Percentiles rank a stretch among this genome's conserved stretches.
Conservation (phyloP, 2,797 vertebrate genomes). For the Spinibarbus caldwelli region DNA sequence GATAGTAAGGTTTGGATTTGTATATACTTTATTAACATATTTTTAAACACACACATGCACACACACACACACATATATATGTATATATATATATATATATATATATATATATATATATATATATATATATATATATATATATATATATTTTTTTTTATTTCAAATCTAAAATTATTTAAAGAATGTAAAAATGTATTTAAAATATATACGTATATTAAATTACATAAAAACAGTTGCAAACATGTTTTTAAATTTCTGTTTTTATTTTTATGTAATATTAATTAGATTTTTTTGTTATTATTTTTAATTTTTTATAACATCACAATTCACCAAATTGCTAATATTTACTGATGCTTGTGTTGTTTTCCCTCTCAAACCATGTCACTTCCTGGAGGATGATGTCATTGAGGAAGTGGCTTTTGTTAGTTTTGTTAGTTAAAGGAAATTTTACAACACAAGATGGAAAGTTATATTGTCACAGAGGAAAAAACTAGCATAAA, state of each 20-base stretch:
- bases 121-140: too few species aligned
- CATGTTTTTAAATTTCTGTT: not conserved
- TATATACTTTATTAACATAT: too few species aligned
- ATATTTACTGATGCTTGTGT: not conserved
- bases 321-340: not conserved
- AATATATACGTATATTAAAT: too few species aligned
- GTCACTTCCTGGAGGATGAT: constrained; percentile 15
- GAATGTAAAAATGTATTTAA: too few species aligned
- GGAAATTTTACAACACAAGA: not conserved
- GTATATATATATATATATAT: too few species aligned
- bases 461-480: not conserved
- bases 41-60: not conserved
- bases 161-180: too few species aligned
- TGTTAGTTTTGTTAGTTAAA: constrained; percentile 8
- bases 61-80: too few species aligned
- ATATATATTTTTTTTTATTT: too few species aligned
- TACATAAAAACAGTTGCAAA: not conserved
- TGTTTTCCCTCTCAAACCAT: not conserved
- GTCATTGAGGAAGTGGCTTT: constrained; percentile 31
- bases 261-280: not conserved
- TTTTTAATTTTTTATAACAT: not conserved
- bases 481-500: not conserved
- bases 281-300: not conserved
- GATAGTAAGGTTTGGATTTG: not conserved
- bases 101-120: too few species aligned